Evolutionary conservation across 2,113 vertebrate genomes (phyloP).

Genomic region (Eidolon helvum): DNA sequence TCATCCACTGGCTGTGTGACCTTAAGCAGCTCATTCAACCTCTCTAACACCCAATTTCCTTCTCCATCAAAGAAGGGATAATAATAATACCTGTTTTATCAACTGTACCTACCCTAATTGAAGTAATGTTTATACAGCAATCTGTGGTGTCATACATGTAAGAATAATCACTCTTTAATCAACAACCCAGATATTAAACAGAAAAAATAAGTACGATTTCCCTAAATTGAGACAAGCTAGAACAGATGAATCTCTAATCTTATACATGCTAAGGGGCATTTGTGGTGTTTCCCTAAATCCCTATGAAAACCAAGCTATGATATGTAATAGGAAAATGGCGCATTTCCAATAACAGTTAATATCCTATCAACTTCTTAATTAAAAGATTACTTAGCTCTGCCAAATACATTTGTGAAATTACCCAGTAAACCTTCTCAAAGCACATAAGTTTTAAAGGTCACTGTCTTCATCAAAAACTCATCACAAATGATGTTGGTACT

Average conservation of each 20-base stretch:
- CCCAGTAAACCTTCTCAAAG: neutral
- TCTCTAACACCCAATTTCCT: neutral
- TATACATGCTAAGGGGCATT: neutral
- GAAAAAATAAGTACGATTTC: neutral
- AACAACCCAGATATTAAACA: neutral
- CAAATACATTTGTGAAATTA: slow-evolving; percentile 28
- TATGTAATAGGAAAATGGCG: neutral
- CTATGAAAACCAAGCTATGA: neutral
- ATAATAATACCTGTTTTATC: neutral
- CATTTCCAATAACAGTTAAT: slow-evolving; percentile 8
- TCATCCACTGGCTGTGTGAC: neutral
- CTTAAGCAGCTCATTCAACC: neutral
- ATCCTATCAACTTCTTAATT: slow-evolving; percentile 20
- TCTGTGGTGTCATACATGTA: neutral
- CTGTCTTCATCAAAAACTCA: neutral
- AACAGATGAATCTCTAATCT: neutral
- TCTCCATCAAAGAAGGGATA: neutral
- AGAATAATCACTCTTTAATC: neutral
- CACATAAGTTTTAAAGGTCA: neutral
- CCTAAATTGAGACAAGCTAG: neutral
- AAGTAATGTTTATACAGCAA: neutral
- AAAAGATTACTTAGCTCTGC: neutral
- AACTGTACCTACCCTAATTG: neutral
- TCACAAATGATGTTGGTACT: neutral
- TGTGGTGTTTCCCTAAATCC: neutral